phyloP scores from a whole-genome alignment of 2,113 vertebrate genomes.

The Anser brachyrhynchus region DNA sequence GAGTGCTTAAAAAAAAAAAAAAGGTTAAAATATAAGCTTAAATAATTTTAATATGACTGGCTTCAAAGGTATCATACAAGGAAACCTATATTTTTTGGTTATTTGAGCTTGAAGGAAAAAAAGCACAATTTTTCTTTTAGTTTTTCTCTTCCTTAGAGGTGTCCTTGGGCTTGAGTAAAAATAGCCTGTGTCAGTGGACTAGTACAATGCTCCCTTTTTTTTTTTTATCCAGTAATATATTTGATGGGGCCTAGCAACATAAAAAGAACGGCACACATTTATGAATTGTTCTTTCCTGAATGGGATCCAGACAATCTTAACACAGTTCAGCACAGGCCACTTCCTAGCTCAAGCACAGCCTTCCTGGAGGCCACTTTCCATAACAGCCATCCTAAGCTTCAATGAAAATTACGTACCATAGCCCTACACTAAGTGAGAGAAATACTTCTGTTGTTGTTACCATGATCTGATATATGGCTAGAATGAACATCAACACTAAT shows the following conservation, averaged over 20 bases:
- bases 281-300: neutral
- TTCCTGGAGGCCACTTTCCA: neutral
- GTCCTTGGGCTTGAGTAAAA: conserved; percentile 12
- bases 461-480: neutral
- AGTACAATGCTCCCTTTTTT: neutral
- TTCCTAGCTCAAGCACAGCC: neutral
- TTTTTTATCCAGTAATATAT: neutral
- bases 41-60: neutral
- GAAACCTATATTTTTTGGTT: neutral
- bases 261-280: neutral
- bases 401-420: neutral
- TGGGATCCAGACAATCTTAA: neutral
- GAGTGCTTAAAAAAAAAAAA: neutral
- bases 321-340: neutral
- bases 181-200: neutral
- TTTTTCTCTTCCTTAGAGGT: neutral
- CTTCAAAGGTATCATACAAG: neutral
- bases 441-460: neutral
- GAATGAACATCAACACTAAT: conserved; percentile 22
- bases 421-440: neutral
- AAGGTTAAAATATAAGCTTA: neutral
- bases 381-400: neutral
- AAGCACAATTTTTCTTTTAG: neutral
- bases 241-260: neutral
- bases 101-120: neutral